Evolutionary conservation across 2,888 invertebrate species (phyloP).

Genomic region (Leucozona laternaria): DNA sequence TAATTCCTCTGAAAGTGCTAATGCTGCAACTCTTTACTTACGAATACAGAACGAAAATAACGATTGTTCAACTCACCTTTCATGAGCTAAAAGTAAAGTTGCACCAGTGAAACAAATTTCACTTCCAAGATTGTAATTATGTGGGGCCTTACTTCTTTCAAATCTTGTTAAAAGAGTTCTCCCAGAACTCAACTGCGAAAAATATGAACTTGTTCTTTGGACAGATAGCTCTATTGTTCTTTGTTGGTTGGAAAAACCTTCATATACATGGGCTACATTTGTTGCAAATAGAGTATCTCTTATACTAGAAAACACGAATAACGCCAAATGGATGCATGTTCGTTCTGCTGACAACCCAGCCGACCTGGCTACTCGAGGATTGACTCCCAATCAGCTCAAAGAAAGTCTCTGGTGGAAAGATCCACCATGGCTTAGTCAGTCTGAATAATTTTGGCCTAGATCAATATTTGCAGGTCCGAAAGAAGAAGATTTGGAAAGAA

Average conservation of each 20-base stretch:
- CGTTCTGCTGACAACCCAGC: constrained; percentile 27
- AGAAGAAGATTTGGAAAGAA: not conserved
- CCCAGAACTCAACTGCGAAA: not conserved
- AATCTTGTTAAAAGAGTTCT: constrained; percentile 5
- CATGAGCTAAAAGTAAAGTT: not conserved
- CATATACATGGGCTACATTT: constrained; percentile 16
- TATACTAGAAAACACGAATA: constrained; percentile 14
- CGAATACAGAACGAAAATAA: not conserved
- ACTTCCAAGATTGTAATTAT: not conserved
- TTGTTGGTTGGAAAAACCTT: constrained; percentile 31
- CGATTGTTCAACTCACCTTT: not conserved
- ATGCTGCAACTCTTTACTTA: not conserved
- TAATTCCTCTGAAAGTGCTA: not conserved
- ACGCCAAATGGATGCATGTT: constrained; percentile 24
- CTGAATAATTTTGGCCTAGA: constrained; percentile 15
- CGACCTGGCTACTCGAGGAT: constrained; percentile 14
- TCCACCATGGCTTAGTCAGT: not conserved
- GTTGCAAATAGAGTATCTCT: constrained; percentile 22
- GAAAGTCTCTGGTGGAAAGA: constrained; percentile 26
- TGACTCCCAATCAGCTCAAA: constrained; percentile 21
- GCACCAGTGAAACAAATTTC: not conserved
- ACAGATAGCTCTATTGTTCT: constrained; percentile 30
- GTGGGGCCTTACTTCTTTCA: constrained; percentile 1
- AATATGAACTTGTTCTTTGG: constrained; percentile 3
- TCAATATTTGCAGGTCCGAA: not conserved